Evolutionary conservation across 2,797 vertebrate genomes (phyloP).

Genomic region (Chelon auratus): DNA sequence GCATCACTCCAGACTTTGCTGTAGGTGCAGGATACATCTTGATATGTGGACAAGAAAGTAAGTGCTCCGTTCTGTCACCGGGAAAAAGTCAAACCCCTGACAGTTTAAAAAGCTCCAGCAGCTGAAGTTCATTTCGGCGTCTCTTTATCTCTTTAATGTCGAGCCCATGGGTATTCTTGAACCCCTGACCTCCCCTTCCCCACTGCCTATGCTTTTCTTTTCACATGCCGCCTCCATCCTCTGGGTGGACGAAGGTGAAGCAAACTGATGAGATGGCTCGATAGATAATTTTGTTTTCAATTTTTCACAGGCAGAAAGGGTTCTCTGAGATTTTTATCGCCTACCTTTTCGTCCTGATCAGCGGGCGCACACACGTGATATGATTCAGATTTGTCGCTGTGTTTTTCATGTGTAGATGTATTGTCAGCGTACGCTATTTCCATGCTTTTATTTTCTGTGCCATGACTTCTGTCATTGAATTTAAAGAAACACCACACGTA

Average conservation of each 20-base stretch:
- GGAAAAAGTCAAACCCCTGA: constrained; percentile 10
- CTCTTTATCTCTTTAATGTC: constrained; percentile 51
- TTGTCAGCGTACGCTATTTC: neutral
- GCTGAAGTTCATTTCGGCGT: constrained; percentile 39
- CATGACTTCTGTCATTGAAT: neutral
- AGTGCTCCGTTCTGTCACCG: constrained; percentile 11
- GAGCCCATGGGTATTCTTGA: constrained; percentile 49
- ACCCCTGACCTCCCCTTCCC: constrained; percentile 49
- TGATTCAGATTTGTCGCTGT: neutral
- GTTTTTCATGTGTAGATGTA: neutral
- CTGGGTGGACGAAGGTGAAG: constrained; percentile 31
- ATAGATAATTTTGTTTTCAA: constrained; percentile 66
- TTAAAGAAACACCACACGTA: neutral
- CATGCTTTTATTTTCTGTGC: neutral
- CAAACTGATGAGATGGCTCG: constrained; percentile 64
- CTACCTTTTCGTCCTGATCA: constrained; percentile 6
- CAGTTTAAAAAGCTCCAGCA: constrained; percentile 33
- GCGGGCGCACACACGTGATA: constrained; percentile 13
- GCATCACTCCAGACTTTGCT: neutral
- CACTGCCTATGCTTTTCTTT: constrained; percentile 17
- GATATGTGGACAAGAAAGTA: constrained; percentile 22
- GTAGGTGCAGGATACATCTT: neutral
- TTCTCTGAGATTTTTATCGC: constrained; percentile 18
- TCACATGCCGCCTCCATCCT: constrained; percentile 20
- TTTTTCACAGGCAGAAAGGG: constrained; percentile 26